Evolutionary conservation across 2,113 vertebrate species (phyloP).

Genomic region (mouse (Mus musculus)): DNA sequence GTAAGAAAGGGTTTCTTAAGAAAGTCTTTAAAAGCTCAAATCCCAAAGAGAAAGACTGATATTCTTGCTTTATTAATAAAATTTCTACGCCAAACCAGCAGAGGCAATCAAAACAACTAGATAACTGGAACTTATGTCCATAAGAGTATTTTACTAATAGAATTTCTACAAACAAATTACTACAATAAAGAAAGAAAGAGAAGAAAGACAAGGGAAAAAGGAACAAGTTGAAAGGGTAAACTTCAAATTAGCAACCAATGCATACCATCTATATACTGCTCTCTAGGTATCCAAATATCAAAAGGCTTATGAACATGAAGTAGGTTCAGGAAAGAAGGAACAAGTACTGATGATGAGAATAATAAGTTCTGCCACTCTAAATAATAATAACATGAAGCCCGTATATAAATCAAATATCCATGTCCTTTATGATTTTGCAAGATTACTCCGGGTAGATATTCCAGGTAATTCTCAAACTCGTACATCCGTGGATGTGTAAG

Average conservation of each 20-base stretch:
- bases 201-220: not conserved
- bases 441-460: not conserved
- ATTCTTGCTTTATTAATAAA: not conserved
- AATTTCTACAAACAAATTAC: not conserved
- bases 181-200: not conserved
- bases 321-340: not conserved
- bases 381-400: not conserved
- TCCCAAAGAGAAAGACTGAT: not conserved
- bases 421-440: not conserved
- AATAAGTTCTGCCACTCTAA: not conserved
- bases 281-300: not conserved
- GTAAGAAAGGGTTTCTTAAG: not conserved
- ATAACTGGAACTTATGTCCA: not conserved
- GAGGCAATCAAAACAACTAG: not conserved
- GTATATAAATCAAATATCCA: not conserved
- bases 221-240: not conserved
- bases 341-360: not conserved
- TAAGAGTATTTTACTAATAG: not conserved
- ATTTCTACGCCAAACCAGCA: not conserved
- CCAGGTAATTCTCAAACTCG: not conserved
- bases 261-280: not conserved
- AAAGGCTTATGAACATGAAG: not conserved
- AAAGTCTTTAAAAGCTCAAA: conserved; percentile 6
- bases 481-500: not conserved
- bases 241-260: not conserved